Conservation (phyloP, 2,797 vertebrate genomes). For the Mus caroli region DNA sequence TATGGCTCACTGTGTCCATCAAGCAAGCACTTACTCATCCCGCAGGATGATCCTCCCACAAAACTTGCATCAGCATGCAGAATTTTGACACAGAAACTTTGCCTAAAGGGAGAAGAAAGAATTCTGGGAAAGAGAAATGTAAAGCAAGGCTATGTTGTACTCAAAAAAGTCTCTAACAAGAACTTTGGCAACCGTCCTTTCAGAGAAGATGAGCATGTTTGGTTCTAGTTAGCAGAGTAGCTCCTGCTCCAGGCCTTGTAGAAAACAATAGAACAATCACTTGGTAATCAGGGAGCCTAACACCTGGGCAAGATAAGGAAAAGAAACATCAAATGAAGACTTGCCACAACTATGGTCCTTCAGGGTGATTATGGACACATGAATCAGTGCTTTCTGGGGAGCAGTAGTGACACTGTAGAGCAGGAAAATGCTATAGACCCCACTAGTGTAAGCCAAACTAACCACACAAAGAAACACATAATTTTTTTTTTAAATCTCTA, state of each 20-base stretch:
- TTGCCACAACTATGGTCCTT: not conserved
- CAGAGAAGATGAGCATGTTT: not conserved
- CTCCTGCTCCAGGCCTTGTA: not conserved
- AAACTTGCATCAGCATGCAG: not conserved
- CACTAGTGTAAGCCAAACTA: not conserved
- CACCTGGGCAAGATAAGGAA: not conserved
- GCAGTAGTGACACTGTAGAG: not conserved
- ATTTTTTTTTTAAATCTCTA: not conserved
- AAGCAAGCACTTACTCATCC: not conserved
- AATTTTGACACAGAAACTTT: not conserved
- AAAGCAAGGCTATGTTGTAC: not conserved
- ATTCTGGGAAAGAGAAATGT: not conserved
- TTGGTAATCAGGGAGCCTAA: not conserved
- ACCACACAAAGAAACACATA: not conserved
- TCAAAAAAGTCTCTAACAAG: not conserved
- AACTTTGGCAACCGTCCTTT: not conserved
- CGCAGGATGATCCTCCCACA: not conserved
- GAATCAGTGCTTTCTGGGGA: not conserved
- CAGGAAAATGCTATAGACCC: not conserved
- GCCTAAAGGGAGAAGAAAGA: not conserved
- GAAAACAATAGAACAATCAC: not conserved
- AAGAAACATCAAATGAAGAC: not conserved
- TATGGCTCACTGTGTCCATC: not conserved
- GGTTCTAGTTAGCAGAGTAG: not conserved
- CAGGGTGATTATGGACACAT: no score